Base-by-base conservation (phyloP, 2,888 invertebrate genomes). In the Drosophila phalerata region DNA sequence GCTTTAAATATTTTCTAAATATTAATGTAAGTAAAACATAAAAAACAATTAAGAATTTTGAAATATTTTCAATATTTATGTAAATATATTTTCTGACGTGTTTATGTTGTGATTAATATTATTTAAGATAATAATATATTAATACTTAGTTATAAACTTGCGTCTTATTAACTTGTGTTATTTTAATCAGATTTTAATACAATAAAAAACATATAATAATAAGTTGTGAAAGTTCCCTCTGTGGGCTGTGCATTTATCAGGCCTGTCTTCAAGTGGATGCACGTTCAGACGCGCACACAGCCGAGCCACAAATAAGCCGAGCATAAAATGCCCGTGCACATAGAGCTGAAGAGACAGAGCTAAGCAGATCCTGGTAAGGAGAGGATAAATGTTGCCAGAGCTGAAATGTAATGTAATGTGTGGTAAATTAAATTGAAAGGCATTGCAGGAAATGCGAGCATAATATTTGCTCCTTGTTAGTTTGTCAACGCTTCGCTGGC, bases 391-490 rank as follows among this genome's bases (percentile, higher is more conserved):
- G 69, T 55, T 47, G 57, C 25, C 56, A 40, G 49, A 53, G 10
- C 80, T 57, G 62, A 57, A 68, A 79, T 80, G 76, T 63, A 40
- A 48, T 69, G 71, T 71, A 69, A 34, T 56, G 56, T 84, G 69
- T 81, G 87, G 78, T 79, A 88, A 76, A 84, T 84, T 69, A 87
- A 84, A 87, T 88, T 85, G 79, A 85, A 87, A 85, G 76, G 69
- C 78, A 77, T 81, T 68, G 77, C 76, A 58, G 89, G 70, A 81
- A 75, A 85, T 76, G 82, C 69, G 72, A 73, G 71, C 67, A 76
- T 82, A 82, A 87, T 77, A 85, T 82, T 89, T 87, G 85, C 83
- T 85, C 89, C 85, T 85, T 85, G 89, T 89, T 85, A 89, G 89
- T 82, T 84, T 77, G 70, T 73, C 77, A 72, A 87, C 88, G 85